Evolutionary conservation across 2,888 invertebrate species (phyloP), one percentile per base, ranked within the genome.

Genomic region (Chymomyza fuscimana): DNA sequence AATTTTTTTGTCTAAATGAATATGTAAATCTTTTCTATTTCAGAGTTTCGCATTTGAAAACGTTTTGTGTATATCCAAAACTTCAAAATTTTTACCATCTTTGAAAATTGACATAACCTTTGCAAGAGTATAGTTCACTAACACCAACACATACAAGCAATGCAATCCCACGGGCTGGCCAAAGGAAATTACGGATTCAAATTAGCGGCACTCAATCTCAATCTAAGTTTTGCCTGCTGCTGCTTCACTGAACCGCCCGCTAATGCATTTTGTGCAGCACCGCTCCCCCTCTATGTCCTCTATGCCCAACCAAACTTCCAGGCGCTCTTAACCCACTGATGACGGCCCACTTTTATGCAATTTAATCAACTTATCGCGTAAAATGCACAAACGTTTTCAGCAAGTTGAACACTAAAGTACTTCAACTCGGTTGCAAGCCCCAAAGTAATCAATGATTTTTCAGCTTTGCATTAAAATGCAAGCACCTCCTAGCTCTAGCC

Each of bases 161-260:
- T 46, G 60, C 25, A 60, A 32, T 58, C 25, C 58, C 25, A 58
- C 22, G 58, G 78, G 63, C 58, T 62, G 58, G 69, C 12, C 67
- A 61, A 64, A 78, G 74, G 63, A 86, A 79, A 86, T 83, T 86
- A 87, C 88, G 75, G 80, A 87, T 83, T 87, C 88, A 84, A 84
- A 84, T 84, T 84, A 86, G 88, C 86, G 78, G 74, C 84, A 83
- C 88, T 87, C 86, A 81, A 86, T 82, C 82, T 87, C 86, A 79
- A 84, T 87, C 84, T 83, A 76, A 84, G 84, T 82, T 76, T 25
- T 19, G 22, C 58, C 25, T 25, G 25, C 25, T 40, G 40, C 15
- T 25, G 51, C 71, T 67, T 60, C 80, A 72, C 75, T 77, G 80
- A 80, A 75, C 85, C 73, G 78, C 72, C 78, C 64, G 73, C 80